Evolutionary conservation across 2,888 invertebrate species (phyloP).

Genomic region (Priocnemis perturbator): DNA sequence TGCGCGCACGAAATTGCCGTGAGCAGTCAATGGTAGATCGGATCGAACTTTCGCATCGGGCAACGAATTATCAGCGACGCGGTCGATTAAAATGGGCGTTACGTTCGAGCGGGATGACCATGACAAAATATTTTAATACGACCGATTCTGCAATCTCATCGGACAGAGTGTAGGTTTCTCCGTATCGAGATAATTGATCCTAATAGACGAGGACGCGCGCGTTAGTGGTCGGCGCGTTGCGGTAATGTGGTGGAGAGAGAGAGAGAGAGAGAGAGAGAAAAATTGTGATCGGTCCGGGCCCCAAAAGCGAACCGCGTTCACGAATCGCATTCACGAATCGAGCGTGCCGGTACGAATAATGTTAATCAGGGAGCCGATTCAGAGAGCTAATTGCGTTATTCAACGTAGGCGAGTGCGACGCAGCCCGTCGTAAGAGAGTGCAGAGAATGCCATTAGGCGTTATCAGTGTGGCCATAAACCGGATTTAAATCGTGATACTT

Average conservation of each 20-base stretch:
- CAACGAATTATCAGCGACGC: slow-evolving; percentile 2
- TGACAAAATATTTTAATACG: slow-evolving; percentile 7
- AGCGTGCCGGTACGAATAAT: slow-evolving; percentile 14
- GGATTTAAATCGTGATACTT: slow-evolving; percentile 32
- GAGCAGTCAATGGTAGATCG: too few species aligned
- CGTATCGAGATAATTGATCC: slow-evolving; percentile 50
- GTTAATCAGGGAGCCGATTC: slow-evolving; percentile 29
- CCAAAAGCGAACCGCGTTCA: too few species aligned
- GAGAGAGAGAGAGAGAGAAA: slow-evolving; percentile 10
- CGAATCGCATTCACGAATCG: background rate
- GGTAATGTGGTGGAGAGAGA: slow-evolving; percentile 7
- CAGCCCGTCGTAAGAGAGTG: slow-evolving; percentile 17
- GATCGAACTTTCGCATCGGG: background rate
- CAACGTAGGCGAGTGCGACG: slow-evolving; percentile 9
- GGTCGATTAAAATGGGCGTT: background rate
- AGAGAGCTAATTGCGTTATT: slow-evolving; percentile 37
- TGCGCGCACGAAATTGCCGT: too few species aligned
- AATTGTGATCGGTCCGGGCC: slow-evolving; percentile 8
- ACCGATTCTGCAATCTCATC: slow-evolving; percentile 39
- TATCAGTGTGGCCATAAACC: slow-evolving; percentile 35
- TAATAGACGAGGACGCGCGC: slow-evolving; percentile 37
- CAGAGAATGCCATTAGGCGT: slow-evolving; percentile 32
- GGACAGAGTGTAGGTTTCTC: slow-evolving; percentile 33
- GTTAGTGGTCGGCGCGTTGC: slow-evolving; percentile 27
- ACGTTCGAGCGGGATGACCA: background rate